A percentile compares a stretch with the other conserved stretches of the same genome.
These are phyloP conservation scores for Lynx canadensis DNA, from an alignment of 2,113 vertebrate genomes.

Conservation along the genomic window DNA sequence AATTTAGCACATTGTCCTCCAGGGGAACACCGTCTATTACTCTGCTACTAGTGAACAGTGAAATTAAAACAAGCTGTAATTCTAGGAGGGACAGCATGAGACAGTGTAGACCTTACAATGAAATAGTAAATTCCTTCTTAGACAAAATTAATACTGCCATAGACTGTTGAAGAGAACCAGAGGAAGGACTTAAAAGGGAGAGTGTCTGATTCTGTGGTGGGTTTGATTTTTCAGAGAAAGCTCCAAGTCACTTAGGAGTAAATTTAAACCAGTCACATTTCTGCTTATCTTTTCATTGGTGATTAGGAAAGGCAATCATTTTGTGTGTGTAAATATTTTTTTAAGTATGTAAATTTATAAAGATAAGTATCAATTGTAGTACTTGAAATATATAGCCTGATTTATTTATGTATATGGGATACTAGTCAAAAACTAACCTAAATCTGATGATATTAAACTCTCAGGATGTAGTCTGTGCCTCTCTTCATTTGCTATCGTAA, in stretches of 20 bases:
- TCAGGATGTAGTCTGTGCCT: neutral
- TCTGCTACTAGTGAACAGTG: neutral
- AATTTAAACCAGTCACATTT: neutral
- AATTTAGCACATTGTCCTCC: neutral
- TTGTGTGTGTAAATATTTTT: neutral
- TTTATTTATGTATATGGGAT: neutral
- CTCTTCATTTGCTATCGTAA: neutral
- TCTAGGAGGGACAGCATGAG: neutral
- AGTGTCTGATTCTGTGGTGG: neutral
- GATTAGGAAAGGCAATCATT: neutral
- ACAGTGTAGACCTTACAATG: neutral
- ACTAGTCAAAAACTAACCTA: neutral
- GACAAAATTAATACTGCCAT: neutral
- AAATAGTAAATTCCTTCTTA: constrained; percentile 3
- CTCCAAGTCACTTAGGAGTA: neutral
- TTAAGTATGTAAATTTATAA: neutral
- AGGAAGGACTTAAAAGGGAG: neutral
- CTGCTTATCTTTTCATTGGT: neutral
- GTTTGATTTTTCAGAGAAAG: neutral
- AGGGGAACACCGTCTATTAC: neutral
- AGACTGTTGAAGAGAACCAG: neutral
- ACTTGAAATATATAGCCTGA: neutral
- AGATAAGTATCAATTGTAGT: neutral
- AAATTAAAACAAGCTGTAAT: neutral
- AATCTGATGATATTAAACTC: neutral